phyloP scores from a whole-genome alignment of 1,140 invertebrate genomes.

The Physella acuta region DNA sequence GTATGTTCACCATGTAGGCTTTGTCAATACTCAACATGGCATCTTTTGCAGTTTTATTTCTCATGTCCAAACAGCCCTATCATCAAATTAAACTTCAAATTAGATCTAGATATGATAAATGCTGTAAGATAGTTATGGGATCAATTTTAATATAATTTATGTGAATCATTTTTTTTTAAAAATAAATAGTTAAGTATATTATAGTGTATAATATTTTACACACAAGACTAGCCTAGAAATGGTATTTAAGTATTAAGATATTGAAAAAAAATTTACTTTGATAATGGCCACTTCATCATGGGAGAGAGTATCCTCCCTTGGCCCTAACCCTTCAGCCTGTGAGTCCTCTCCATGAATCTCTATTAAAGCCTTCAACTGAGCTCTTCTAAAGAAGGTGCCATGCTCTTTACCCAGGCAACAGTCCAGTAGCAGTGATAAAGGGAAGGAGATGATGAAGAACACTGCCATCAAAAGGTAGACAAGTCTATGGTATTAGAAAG shows the following conservation, averaged over 20 bases:
- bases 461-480: conserved; percentile 56
- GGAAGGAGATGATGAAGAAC: conserved; percentile 53
- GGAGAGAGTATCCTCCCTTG: conserved; percentile 37
- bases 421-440: conserved; percentile 55
- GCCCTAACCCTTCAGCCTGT: conserved; percentile 21
- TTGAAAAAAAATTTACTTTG: no score
- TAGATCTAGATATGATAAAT: no score
- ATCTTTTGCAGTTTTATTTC: conserved; percentile 46
- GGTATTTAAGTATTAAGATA: no score
- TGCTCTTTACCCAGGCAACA: conserved; percentile 51
- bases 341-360: conserved; percentile 40
- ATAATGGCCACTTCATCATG: conserved; percentile 54
- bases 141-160: no score
- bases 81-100: no score
- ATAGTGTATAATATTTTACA: no score
- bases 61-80: conserved; percentile 54
- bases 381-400: conserved; percentile 49
- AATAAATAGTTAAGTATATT: no score
- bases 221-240: no score
- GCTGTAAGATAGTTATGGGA: no score
- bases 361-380: conserved; percentile 49
- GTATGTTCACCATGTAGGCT: conserved; percentile 46
- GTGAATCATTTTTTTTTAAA: no score
- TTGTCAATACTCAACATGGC: conserved; percentile 49
- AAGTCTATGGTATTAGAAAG: conserved; percentile 38